phyloP scores from a whole-genome alignment of 2,113 vertebrate genomes.

The Australoheros scitulus region DNA sequence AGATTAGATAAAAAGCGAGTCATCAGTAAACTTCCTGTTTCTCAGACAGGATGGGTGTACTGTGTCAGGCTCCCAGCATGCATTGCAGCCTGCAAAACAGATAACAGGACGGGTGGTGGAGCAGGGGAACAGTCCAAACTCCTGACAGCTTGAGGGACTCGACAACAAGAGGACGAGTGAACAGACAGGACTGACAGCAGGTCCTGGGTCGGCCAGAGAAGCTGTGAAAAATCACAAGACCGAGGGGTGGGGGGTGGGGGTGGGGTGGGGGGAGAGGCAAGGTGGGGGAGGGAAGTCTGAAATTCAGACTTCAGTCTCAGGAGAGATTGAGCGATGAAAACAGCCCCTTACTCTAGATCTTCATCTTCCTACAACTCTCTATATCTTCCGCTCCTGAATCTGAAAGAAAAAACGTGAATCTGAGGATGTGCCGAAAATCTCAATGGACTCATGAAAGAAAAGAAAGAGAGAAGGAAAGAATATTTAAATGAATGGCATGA shows the following conservation, averaged over 20 bases:
- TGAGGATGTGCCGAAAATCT: constrained; percentile 51
- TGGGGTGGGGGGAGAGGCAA: background rate
- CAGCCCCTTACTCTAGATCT: constrained; percentile 77
- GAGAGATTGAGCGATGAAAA: constrained; percentile 43
- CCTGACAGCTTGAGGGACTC: constrained; percentile 34
- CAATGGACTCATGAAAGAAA: constrained; percentile 53
- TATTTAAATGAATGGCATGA: constrained; percentile 53
- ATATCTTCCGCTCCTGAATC: constrained; percentile 75
- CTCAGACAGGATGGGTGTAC: constrained; percentile 8
- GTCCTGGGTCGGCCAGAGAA: constrained; percentile 32
- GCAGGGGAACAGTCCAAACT: constrained; percentile 34
- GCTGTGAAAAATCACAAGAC: constrained; percentile 39
- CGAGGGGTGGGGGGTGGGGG: background rate
- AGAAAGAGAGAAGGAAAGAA: constrained; percentile 51
- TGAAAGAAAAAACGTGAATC: constrained; percentile 73
- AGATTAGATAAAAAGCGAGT: background rate
- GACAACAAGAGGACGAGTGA: constrained; percentile 59
- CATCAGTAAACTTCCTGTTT: constrained; percentile 4
- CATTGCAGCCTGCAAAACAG: constrained; percentile 48
- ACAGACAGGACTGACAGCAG: constrained; percentile 55
- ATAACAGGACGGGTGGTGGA: constrained; percentile 55
- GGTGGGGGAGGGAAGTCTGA: constrained; percentile 3
- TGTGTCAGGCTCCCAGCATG: constrained; percentile 54
- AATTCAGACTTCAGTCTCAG: constrained; percentile 11
- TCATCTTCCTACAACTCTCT: constrained; percentile 79